A percentile compares a stretch with the other conserved stretches of the same genome.
Conservation (phyloP, 2,888 invertebrate species). For the Cabera pusaria region DNA sequence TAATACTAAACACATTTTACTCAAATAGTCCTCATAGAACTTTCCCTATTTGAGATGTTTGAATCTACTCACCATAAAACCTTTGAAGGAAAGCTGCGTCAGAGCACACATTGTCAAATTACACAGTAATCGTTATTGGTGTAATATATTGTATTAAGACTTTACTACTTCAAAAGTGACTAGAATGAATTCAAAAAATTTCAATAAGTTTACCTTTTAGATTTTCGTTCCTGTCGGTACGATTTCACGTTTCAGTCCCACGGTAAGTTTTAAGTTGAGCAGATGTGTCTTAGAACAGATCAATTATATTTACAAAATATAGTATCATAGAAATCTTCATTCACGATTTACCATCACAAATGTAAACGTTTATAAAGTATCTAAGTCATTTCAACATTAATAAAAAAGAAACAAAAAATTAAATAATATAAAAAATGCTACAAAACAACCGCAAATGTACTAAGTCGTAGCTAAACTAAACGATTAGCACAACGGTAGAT, state of each 20-base stretch:
- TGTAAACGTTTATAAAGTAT: constrained; percentile 71
- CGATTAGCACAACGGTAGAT: constrained; percentile 54
- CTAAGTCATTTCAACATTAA: constrained; percentile 58
- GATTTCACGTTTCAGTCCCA: constrained; percentile 56
- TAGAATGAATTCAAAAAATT: constrained; percentile 42
- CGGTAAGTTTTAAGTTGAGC: constrained; percentile 78
- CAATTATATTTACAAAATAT: constrained; percentile 79
- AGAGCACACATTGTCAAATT: constrained; percentile 12
- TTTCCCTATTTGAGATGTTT: constrained; percentile 24
- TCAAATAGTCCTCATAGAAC: constrained; percentile 31
- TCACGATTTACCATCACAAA: constrained; percentile 51
- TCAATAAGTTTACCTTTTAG: constrained; percentile 12
- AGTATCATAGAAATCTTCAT: constrained; percentile 62
- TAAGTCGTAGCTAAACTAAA: constrained; percentile 42
- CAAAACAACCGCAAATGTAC: constrained; percentile 43
- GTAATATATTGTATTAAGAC: constrained; percentile 32
- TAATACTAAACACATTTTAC: constrained; percentile 27
- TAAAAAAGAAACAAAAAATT: constrained; percentile 59
- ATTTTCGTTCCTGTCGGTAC: constrained; percentile 19
- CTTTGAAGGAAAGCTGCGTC: constrained; percentile 27
- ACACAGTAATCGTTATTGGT: constrained; percentile 30
- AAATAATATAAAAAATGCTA: constrained; percentile 49
- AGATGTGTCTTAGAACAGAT: constrained; percentile 79
- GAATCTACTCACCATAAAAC: constrained; percentile 38
- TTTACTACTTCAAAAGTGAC: constrained; percentile 49